These are phyloP conservation scores for Limanda limanda DNA, from an alignment of 2,113 vertebrate species.

Conservation along the genomic window DNA sequence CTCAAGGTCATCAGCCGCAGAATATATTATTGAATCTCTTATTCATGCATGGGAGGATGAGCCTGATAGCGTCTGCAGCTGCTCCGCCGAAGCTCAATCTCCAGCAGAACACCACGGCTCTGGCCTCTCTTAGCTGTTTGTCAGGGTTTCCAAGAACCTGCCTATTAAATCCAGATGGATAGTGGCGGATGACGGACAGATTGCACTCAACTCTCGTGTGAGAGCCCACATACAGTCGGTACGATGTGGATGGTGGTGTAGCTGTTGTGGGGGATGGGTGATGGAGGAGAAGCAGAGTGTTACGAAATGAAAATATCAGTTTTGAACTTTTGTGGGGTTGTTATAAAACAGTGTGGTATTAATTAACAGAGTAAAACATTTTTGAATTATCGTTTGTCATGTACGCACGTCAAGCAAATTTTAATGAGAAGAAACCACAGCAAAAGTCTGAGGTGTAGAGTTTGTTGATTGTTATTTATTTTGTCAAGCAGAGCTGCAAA, in stretches of 20 bases:
- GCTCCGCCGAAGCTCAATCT: slow-evolving; percentile 26
- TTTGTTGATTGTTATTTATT: neutral
- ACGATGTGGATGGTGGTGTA: slow-evolving; percentile 8
- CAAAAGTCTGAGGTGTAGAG: neutral
- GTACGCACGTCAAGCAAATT: neutral
- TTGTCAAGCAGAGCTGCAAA: too few species aligned
- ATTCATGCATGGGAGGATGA: slow-evolving; percentile 29
- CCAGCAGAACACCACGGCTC: slow-evolving; percentile 10
- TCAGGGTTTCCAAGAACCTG: slow-evolving; percentile 45
- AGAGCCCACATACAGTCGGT: slow-evolving; percentile 22
- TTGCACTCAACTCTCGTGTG: slow-evolving; percentile 35
- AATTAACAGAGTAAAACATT: neutral
- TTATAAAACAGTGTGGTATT: neutral
- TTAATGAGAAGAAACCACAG: neutral
- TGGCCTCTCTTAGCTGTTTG: slow-evolving; percentile 35
- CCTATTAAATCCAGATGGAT: slow-evolving; percentile 51
- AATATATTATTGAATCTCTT: slow-evolving; percentile 52
- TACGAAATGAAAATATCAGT: slow-evolving; percentile 9
- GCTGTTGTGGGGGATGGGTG: slow-evolving; percentile 44
- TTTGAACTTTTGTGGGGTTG: neutral
- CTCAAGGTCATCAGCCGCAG: slow-evolving; percentile 36
- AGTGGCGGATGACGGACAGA: slow-evolving; percentile 57
- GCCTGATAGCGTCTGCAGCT: slow-evolving; percentile 10
- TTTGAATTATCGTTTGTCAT: neutral
- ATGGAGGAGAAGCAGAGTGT: neutral